Conservation (phyloP, 1,140 invertebrate genomes). For the Brachionus rotundiformis region DNA sequence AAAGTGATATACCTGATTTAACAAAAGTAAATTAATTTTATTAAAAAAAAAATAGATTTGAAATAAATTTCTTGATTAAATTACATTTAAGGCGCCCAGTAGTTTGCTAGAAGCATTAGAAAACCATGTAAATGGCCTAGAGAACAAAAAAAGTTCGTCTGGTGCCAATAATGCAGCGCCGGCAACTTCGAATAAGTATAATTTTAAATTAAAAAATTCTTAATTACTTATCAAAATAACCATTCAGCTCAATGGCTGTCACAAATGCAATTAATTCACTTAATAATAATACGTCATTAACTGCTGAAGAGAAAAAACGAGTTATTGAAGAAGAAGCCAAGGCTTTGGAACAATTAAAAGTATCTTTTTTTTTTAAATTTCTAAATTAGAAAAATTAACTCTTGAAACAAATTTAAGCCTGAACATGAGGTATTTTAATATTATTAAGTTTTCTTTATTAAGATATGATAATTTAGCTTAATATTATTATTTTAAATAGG, state of each 20-base stretch:
- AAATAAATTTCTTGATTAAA: not conserved
- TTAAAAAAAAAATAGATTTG: constrained; percentile 40
- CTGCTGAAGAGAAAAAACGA: constrained; percentile 32
- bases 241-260: not conserved
- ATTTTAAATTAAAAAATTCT: no score
- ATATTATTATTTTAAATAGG: not conserved
- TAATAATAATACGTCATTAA: constrained; percentile 35
- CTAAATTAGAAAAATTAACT: not conserved
- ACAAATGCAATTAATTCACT: constrained; percentile 28
- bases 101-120: constrained; percentile 95
- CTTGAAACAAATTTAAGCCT: constrained; percentile 1
- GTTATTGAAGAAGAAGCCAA: constrained; percentile 51
- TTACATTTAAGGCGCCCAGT: constrained; percentile 78
- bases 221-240: not conserved
- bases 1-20: constrained; percentile 96
- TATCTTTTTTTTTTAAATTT: not conserved
- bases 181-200: not conserved
- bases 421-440: constrained; percentile 8
- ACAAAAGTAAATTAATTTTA: constrained; percentile 73
- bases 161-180: not conserved
- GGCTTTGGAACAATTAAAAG: constrained; percentile 49
- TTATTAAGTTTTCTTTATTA: not conserved
- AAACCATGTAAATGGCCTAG: constrained; percentile 74
- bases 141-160: constrained; percentile 30
- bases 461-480: not conserved